phyloP scores from a whole-genome alignment of 2,113 vertebrate species.

The Isichthys henryi region DNA sequence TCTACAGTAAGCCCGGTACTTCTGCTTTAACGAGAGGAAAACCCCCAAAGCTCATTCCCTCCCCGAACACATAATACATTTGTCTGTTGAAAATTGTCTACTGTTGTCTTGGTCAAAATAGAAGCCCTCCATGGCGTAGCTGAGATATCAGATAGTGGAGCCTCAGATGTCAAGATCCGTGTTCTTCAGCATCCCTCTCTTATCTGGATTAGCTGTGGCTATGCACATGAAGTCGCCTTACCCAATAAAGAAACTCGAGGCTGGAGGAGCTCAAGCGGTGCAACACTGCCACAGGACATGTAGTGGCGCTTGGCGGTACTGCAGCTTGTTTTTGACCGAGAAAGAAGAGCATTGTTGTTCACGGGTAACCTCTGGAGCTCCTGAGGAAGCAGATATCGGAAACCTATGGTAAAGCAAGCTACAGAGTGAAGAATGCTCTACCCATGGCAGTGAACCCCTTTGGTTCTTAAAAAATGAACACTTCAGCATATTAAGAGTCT shows the following conservation, averaged over 20 bases:
- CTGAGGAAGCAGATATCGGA: neutral
- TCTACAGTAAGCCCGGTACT: neutral
- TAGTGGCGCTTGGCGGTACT: neutral
- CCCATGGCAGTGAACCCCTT: neutral
- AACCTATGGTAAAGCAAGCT: neutral
- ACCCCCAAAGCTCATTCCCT: neutral
- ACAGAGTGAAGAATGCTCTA: neutral
- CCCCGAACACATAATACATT: neutral
- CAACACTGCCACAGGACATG: neutral
- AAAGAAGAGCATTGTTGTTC: slow-evolving; percentile 11
- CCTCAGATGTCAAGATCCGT: neutral
- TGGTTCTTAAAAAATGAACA: neutral
- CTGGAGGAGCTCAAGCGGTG: neutral
- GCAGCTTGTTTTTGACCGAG: slow-evolving; percentile 24
- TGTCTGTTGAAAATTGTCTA: neutral
- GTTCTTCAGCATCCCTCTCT: neutral
- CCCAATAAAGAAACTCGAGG: neutral
- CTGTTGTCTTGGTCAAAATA: neutral
- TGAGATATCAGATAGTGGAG: neutral
- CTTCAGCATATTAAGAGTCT: neutral
- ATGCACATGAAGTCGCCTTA: neutral
- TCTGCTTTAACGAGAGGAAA: neutral
- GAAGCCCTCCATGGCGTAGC: neutral
- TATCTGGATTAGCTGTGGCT: neutral
- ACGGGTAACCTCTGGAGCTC: slow-evolving; percentile 1